Evolutionary conservation across 2,888 invertebrate species (phyloP).

Genomic region (Alcis repandata): DNA sequence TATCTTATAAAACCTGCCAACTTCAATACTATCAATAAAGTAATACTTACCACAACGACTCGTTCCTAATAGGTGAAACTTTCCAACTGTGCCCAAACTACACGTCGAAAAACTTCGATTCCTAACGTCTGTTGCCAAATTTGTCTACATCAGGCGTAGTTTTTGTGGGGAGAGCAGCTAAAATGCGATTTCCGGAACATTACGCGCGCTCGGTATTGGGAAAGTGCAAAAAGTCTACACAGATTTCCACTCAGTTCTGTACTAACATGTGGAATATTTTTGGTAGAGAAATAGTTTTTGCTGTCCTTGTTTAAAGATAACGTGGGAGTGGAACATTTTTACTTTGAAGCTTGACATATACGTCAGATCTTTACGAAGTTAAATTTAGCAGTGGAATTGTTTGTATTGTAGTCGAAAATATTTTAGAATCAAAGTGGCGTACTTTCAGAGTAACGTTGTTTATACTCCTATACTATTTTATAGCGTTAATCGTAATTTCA

Average conservation of each 20-base stretch:
- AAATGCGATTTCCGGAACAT: constrained; percentile 61
- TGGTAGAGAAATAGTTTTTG: constrained; percentile 23
- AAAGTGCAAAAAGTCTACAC: constrained; percentile 58
- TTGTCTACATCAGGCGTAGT: constrained; percentile 52
- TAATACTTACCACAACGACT: neutral
- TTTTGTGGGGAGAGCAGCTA: constrained; percentile 51
- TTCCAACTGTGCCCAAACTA: constrained; percentile 38
- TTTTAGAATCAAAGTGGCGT: too few species aligned
- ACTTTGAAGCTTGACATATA: neutral
- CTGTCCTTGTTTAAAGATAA: constrained; percentile 15
- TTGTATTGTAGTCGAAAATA: too few species aligned
- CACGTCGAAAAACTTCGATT: constrained; percentile 37
- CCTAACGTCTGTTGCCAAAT: constrained; percentile 50
- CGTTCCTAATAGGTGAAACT: constrained; percentile 32
- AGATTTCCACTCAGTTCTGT: constrained; percentile 57
- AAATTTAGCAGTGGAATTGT: too few species aligned
- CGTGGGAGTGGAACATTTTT: neutral
- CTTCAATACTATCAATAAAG: neutral
- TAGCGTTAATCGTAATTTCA: too few species aligned
- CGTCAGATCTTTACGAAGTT: too few species aligned
- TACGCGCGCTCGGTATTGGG: constrained; percentile 53
- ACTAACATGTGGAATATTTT: constrained; percentile 43
- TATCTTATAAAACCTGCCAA: neutral
- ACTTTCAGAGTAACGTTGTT: too few species aligned
- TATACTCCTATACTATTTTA: too few species aligned